Evolutionary conservation across 1,140 invertebrate genomes (phyloP).

Genomic region (Euura lappo): DNA sequence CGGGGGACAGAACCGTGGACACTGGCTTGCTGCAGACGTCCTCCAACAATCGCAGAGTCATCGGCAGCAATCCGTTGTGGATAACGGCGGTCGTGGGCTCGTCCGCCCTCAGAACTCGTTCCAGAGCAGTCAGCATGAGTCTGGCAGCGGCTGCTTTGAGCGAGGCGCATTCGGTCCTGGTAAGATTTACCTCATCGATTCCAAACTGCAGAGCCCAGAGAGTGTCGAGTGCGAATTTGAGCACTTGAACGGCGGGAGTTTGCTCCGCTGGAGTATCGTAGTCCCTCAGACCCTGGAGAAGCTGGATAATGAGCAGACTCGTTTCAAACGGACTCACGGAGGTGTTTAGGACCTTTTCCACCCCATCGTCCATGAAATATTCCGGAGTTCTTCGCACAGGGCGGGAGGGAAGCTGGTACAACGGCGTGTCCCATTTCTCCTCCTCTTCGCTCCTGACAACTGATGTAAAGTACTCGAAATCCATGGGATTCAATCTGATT

Average conservation of each 20-base stretch:
- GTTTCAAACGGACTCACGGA: slow-evolving; percentile 65
- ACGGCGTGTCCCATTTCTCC: slow-evolving; percentile 35
- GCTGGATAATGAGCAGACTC: slow-evolving; percentile 64
- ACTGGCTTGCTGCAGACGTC: slow-evolving; percentile 57
- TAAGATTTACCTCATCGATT: slow-evolving; percentile 42
- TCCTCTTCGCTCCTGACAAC: slow-evolving; percentile 65
- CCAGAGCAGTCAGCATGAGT: slow-evolving; percentile 64
- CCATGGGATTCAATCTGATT: slow-evolving; percentile 66
- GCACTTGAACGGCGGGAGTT: slow-evolving; percentile 64
- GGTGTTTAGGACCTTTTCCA: slow-evolving; percentile 61
- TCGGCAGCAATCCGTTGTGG: slow-evolving; percentile 67
- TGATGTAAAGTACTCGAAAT: slow-evolving; percentile 70
- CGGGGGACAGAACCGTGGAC: slow-evolving; percentile 25
- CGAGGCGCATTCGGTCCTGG: slow-evolving; percentile 46
- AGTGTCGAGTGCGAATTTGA: slow-evolving; percentile 68
- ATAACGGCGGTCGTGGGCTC: slow-evolving; percentile 67
- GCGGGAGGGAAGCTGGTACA: slow-evolving; percentile 36
- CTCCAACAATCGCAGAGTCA: slow-evolving; percentile 66
- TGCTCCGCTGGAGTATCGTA: slow-evolving; percentile 64
- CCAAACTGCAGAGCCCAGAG: slow-evolving; percentile 68
- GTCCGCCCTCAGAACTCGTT: slow-evolving; percentile 63
- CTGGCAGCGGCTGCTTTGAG: slow-evolving; percentile 66
- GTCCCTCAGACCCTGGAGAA: slow-evolving; percentile 66
- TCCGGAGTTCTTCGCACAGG: slow-evolving; percentile 55
- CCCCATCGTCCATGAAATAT: slow-evolving; percentile 63